phyloP scores from a whole-genome alignment of 1,140 invertebrate genomes.

The Nebria ingens region DNA sequence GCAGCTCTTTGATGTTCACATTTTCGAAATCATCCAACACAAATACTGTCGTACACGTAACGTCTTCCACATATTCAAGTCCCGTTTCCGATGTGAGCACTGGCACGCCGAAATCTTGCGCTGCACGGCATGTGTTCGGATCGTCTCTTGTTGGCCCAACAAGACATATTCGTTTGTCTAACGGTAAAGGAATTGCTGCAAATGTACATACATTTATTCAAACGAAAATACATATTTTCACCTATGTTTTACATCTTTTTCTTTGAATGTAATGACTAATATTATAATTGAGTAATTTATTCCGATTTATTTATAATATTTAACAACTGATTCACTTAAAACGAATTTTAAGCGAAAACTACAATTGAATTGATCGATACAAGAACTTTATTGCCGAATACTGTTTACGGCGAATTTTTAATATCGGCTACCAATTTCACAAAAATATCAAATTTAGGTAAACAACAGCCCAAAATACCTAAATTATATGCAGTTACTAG shows the following conservation, averaged over 20 bases:
- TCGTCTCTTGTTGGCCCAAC: slow-evolving; percentile 44
- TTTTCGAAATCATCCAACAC: slow-evolving; percentile 60
- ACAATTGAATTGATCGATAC: no score
- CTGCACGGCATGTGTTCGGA: slow-evolving; percentile 40
- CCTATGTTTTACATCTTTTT: not conserved
- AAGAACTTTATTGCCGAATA: no score
- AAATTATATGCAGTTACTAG: no score
- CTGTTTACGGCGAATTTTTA: no score
- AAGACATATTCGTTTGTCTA: slow-evolving; percentile 49
- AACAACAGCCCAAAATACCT: no score
- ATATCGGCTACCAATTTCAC: no score
- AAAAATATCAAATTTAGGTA: no score
- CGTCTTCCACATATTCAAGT: slow-evolving; percentile 44
- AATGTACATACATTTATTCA: no score
- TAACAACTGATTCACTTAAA: no score
- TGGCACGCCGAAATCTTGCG: slow-evolving; percentile 51
- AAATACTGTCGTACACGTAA: slow-evolving; percentile 54
- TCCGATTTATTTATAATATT: no score
- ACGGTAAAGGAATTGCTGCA: slow-evolving; percentile 25
- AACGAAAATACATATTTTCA: no score
- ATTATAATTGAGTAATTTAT: not conserved
- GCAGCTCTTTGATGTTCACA: slow-evolving; percentile 49
- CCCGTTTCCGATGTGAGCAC: slow-evolving; percentile 51
- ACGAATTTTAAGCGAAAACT: no score
- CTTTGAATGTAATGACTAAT: not conserved